Evolutionary conservation across 2,888 invertebrate genomes (phyloP).

Genomic region (Nowickia ferox): DNA sequence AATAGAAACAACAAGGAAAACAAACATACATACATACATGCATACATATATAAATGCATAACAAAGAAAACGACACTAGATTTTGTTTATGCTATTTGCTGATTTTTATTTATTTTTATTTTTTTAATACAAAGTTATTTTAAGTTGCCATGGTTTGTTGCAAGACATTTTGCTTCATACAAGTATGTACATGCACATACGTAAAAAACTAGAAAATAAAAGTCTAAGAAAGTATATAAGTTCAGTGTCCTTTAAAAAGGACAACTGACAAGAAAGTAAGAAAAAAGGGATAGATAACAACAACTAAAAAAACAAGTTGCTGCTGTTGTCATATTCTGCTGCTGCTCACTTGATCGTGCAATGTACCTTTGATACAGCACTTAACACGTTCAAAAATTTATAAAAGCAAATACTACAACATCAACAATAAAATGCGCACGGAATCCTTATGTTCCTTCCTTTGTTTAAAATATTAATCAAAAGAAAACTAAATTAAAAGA

Average conservation of each 20-base stretch:
- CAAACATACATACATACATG: no score
- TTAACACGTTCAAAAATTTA: slow-evolving; percentile 77
- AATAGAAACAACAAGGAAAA: slow-evolving; percentile 56
- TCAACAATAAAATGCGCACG: not conserved
- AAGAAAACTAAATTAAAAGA: slow-evolving; percentile 49
- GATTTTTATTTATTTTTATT: not conserved
- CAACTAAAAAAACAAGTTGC: slow-evolving; percentile 10
- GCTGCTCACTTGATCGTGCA: slow-evolving; percentile 82
- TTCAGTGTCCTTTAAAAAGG: slow-evolving; percentile 72
- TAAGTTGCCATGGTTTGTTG: slow-evolving; percentile 67
- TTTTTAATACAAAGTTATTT: slow-evolving; percentile 59
- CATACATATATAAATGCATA: slow-evolving; percentile 28
- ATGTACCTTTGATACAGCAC: slow-evolving; percentile 80
- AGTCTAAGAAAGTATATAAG: slow-evolving; percentile 51
- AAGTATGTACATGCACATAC: slow-evolving; percentile 1
- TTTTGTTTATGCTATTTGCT: slow-evolving; percentile 33
- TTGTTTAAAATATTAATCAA: slow-evolving; percentile 39
- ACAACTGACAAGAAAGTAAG: slow-evolving; percentile 52
- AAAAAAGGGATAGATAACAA: slow-evolving; percentile 18
- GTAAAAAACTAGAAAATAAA: slow-evolving; percentile 36
- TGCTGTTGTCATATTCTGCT: slow-evolving; percentile 54
- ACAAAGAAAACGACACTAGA: slow-evolving; percentile 54
- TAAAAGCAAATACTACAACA: slow-evolving; percentile 41
- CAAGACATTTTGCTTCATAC: slow-evolving; percentile 26
- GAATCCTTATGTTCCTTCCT: slow-evolving; percentile 1